These are phyloP conservation scores for Sitta carolinensis DNA, from an alignment of 2,797 vertebrate species.

Conservation along the genomic window DNA sequence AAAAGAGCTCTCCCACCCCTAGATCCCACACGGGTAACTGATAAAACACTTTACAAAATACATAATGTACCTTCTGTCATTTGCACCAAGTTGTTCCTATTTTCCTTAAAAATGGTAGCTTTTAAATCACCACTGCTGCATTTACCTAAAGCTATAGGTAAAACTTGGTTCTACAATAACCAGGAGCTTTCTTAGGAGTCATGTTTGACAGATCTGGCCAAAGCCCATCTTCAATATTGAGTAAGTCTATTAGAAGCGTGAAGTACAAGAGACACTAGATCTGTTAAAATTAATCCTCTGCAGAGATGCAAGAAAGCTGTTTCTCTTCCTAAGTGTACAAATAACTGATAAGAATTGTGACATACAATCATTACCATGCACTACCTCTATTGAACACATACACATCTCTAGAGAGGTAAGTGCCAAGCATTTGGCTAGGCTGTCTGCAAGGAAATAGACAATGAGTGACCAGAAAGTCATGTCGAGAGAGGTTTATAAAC, in stretches of 20 bases:
- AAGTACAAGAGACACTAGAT: background rate
- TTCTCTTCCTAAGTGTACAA: background rate
- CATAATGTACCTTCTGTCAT: background rate
- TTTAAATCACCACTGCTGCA: background rate
- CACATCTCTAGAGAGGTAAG: background rate
- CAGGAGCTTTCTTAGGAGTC: background rate
- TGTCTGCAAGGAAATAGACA: background rate
- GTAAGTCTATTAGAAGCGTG: background rate
- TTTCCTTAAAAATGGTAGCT: background rate
- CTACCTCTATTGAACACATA: background rate
- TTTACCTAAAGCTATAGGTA: background rate
- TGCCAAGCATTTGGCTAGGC: background rate
- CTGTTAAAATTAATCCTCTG: background rate
- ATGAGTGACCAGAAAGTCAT: background rate
- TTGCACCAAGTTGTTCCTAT: background rate
- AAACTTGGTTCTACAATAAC: background rate
- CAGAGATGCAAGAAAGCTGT: background rate
- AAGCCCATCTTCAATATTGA: background rate
- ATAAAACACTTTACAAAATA: background rate
- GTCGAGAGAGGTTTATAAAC: background rate
- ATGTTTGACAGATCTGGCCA: background rate
- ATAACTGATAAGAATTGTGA: background rate
- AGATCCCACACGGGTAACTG: background rate
- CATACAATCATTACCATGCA: background rate
- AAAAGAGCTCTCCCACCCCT: background rate